Evolutionary conservation across 1,140 invertebrate genomes (phyloP), one percentile per base, ranked within the genome.

Genomic region (Pinna nobilis): DNA sequence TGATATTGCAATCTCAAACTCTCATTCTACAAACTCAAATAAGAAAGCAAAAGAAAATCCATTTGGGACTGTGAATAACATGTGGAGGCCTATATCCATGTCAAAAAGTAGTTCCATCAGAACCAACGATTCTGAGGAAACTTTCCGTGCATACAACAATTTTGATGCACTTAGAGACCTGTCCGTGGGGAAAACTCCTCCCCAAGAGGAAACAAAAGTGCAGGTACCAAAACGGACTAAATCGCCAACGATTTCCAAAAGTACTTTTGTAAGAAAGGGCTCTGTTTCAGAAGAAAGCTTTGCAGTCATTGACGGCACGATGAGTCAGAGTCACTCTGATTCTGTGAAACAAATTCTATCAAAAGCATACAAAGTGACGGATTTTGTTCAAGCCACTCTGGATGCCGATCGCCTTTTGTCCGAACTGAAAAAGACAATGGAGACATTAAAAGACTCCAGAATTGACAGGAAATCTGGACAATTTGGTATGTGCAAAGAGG

Each of bases 401-500:
- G 86, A 87, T 71, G 70, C 86, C 9, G 87, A 88, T 39, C 70
- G 67, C 23, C 75, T 88, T 23, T 47, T 87, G 13, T 44, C 63
- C n/a, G 81, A 84, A 32, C 68, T 88, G 13, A 85, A 85, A 74
- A 55, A 77, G 28, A 85, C 83, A 0, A 79, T 88, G 74, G 82
- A 82, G 57, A 78, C 79, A 6, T 55, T 86, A 18, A 82, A 81
- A 47, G 74, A 81, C 15, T 77, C 77, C 2, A 41, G 79, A 33
- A 80, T 81, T 33, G 80, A 84, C 57, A 76, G 75, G 50, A 81
- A 79, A 33, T 75, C 74, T 11, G 64, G 55, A 41, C 82, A 86
- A 65, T 83, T 86, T 68, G 74, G 82, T 15, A 81, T 81, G 71
- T 85, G 94, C 5, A 92, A 93, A 82, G 94, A 95, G 71, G 92